Percentiles rank a stretch among this genome's conserved stretches.
These are phyloP conservation scores for Calephelis perditalis DNA, from an alignment of 2,888 invertebrate species.

Conservation along the genomic window DNA sequence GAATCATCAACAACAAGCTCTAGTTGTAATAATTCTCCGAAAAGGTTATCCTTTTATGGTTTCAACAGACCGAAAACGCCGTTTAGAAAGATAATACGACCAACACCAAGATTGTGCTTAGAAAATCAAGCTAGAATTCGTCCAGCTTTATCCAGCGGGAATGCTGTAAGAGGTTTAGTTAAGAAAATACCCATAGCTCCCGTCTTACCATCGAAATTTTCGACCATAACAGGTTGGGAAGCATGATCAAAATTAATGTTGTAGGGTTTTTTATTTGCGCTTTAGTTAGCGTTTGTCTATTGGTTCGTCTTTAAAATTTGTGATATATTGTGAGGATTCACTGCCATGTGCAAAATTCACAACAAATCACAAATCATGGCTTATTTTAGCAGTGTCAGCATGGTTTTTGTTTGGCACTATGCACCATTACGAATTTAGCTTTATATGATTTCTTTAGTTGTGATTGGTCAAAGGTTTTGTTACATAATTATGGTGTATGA, in stretches of 20 bases:
- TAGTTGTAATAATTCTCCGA: conserved; percentile 81
- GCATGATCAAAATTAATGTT: conserved; percentile 45
- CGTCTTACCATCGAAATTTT: conserved; percentile 75
- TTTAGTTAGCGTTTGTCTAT: conserved; percentile 31
- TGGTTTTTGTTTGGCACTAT: conserved; percentile 20
- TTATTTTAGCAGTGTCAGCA: conserved; percentile 32
- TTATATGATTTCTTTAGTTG: conserved; percentile 12
- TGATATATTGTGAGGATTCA: conserved; percentile 40
- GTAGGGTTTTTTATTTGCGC: conserved; percentile 30
- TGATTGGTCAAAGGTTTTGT: conserved; percentile 1
- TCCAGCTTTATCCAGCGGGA: conserved; percentile 46
- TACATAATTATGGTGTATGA: too few species aligned
- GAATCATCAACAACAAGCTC: conserved; percentile 81
- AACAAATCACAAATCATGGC: conserved; percentile 40
- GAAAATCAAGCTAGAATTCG: conserved; percentile 55
- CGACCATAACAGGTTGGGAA: conserved; percentile 65
- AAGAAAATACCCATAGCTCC: conserved; percentile 69
- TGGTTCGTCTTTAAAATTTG: conserved; percentile 29
- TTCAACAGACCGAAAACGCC: conserved; percentile 61
- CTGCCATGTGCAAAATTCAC: conserved; percentile 21
- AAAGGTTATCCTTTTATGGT: conserved; percentile 68
- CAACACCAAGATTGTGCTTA: conserved; percentile 57
- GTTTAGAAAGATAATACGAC: conserved; percentile 55
- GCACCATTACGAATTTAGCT: conserved; percentile 3
- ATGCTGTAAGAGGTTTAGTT: conserved; percentile 61